phyloP scores from a whole-genome alignment of 2,113 vertebrate species.

The Gobio gobio region DNA sequence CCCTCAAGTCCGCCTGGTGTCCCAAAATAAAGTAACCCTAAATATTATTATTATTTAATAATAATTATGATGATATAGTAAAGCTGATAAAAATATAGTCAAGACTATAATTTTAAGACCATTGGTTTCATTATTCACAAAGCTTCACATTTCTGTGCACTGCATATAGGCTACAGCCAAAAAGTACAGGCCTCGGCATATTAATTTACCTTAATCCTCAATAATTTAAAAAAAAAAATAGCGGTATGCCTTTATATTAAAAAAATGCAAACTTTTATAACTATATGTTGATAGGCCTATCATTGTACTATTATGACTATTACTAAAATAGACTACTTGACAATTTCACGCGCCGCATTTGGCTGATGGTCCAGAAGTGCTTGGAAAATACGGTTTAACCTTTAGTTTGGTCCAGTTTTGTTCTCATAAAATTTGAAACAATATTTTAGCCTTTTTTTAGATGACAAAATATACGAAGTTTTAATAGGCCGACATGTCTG shows the following conservation, averaged over 20 bases:
- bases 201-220: background rate
- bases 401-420: background rate
- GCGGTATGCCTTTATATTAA: background rate
- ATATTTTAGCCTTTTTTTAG: background rate
- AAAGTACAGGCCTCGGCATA: background rate
- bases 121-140: background rate
- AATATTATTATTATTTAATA: background rate
- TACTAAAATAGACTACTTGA: too few species aligned
- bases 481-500: slow-evolving; percentile 59
- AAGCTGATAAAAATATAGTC: background rate
- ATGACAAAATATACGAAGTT: background rate
- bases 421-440: background rate
- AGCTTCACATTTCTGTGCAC: background rate
- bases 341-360: background rate
- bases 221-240: background rate
- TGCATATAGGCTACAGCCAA: background rate
- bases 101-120: background rate
- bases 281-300: too few species aligned
- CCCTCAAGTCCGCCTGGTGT: slow-evolving; percentile 2
- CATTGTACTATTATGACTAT: background rate
- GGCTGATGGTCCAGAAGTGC: background rate
- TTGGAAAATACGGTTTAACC: background rate
- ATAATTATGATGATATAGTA: background rate
- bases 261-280: background rate
- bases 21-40: background rate